Conservation (phyloP, 1,140 invertebrate genomes). For the Holcopasites calliopsidis region DNA sequence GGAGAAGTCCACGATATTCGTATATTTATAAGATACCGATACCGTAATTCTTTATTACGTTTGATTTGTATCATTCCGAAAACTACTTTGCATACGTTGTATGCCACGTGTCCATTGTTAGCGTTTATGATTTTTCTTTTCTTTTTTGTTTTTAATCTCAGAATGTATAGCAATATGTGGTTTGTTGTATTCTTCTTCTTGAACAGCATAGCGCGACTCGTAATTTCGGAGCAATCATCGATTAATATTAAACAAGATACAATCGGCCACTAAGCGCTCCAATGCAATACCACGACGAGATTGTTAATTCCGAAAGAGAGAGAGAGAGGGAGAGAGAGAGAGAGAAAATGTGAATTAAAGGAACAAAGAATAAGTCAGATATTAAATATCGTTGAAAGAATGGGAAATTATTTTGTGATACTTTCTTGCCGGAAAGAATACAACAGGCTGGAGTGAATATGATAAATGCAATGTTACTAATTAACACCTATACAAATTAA, state of each 20-base stretch:
- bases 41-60: conserved; percentile 64
- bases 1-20: conserved; percentile 60
- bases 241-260: conserved; percentile 50
- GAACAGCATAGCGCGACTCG: conserved; percentile 63
- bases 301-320: conserved; percentile 54
- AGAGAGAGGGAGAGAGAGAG: too few relatives aligned
- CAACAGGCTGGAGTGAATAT: conserved; percentile 76
- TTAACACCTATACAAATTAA: conserved; percentile 75
- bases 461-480: conserved; percentile 78
- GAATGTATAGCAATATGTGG: conserved; percentile 69
- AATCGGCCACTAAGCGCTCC: conserved; percentile 64
- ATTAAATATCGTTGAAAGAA: conserved; percentile 77
- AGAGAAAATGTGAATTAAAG: conserved; percentile 59
- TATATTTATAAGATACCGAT: conserved; percentile 63
- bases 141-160: too few relatives aligned
- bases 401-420: conserved; percentile 80
- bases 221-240: conserved; percentile 63
- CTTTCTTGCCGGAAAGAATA: conserved; percentile 80
- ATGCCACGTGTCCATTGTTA: conserved; percentile 63
- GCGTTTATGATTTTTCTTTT: conserved; percentile 67
- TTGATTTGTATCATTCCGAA: conserved; percentile 66
- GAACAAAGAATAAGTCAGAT: conserved; percentile 70
- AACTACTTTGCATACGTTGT: conserved; percentile 58
- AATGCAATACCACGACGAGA: conserved; percentile 68
- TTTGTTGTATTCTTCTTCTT: conserved; percentile 78